phyloP scores from a whole-genome alignment of 2,113 vertebrate species.

The Bubalus kerabau region DNA sequence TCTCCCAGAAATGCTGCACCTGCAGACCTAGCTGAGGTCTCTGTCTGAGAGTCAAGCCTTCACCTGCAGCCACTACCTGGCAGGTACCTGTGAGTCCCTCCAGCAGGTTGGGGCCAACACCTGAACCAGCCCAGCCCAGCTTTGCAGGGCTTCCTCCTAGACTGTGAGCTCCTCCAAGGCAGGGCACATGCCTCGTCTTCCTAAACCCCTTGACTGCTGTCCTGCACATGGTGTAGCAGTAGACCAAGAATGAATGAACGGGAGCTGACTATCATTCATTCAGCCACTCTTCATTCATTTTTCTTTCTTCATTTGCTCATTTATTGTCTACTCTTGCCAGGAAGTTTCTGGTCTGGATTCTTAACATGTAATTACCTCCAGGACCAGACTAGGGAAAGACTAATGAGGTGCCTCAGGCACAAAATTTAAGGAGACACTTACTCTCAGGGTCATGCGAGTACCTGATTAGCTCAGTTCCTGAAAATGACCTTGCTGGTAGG shows the following conservation, averaged over 20 bases:
- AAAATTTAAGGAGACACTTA: neutral
- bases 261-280: neutral
- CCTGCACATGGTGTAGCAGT: neutral
- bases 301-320: neutral
- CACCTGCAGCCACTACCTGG: neutral
- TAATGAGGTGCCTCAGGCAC: slow-evolving; percentile 5
- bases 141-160: neutral
- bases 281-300: neutral
- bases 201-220: rapidly evolving
- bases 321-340: slow-evolving; percentile 5
- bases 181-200: neutral
- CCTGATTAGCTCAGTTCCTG: neutral
- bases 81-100: neutral
- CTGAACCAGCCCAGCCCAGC: neutral
- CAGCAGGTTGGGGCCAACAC: neutral
- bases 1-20: neutral
- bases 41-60: neutral
- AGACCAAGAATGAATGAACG: neutral
- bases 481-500: neutral
- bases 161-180: neutral
- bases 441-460: neutral
- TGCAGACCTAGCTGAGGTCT: neutral
- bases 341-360: slow-evolving; percentile 23
- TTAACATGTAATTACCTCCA: slow-evolving; percentile 39
- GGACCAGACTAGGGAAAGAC: neutral